Conservation (phyloP, 2,797 vertebrate species). For the Arctocebus calabarensis region DNA sequence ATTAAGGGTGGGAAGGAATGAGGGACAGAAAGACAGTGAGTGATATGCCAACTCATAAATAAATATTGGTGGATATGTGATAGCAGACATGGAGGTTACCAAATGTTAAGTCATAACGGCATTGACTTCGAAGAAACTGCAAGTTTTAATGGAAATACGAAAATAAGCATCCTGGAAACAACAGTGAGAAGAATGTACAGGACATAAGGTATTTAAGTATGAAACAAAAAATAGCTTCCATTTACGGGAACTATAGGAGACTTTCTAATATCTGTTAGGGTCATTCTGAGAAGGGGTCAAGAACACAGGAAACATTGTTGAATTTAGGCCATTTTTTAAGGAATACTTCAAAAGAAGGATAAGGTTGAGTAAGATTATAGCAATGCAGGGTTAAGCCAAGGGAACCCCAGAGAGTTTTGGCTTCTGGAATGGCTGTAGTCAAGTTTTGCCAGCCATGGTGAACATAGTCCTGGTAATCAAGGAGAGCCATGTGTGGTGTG, state of each 20-base stretch:
- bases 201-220: background rate
- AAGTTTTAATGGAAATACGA: background rate
- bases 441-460: background rate
- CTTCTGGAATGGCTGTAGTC: background rate
- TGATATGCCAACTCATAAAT: background rate
- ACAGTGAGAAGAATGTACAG: background rate
- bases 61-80: background rate
- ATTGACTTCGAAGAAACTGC: background rate
- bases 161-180: background rate
- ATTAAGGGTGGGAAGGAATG: background rate
- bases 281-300: background rate
- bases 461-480: background rate
- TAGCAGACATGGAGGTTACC: background rate
- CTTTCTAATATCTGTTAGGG: background rate
- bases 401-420: background rate
- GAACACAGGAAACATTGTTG: background rate
- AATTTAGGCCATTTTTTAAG: background rate
- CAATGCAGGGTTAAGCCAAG: background rate
- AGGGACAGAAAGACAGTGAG: background rate
- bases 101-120: background rate
- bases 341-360: background rate
- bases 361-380: background rate
- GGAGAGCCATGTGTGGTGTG: background rate
- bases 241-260: background rate
- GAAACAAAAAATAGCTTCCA: constrained; percentile 14